phyloP scores from a whole-genome alignment of 2,113 vertebrate species.

The Hipposideros armiger region DNA sequence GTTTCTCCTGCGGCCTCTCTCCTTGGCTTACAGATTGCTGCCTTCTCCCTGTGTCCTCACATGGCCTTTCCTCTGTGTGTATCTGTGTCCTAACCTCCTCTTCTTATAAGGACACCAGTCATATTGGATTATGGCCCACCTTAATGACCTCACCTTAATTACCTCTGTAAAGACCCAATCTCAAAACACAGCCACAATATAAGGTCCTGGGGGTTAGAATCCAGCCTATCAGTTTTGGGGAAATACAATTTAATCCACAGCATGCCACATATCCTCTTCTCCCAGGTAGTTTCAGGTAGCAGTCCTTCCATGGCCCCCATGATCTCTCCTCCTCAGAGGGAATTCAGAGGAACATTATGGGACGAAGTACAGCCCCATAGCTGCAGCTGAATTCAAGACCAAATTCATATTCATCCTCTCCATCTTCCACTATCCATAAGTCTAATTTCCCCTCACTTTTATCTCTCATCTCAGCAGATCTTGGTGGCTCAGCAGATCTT shows the following conservation, averaged over 20 bases:
- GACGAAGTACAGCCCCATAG: neutral
- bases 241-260: neutral
- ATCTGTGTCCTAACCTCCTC: no score
- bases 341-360: neutral
- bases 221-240: neutral
- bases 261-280: neutral
- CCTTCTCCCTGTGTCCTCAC: no score
- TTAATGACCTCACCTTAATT: neutral
- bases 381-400: neutral
- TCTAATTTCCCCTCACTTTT: neutral
- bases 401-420: neutral
- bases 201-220: neutral
- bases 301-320: no score
- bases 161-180: neutral
- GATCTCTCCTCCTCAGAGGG: neutral
- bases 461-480: neutral
- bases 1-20: no score
- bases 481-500: no score
- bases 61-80: no score
- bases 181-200: neutral
- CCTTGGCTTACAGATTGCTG: no score
- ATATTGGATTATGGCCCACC: no score
- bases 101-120: no score
- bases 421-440: neutral
- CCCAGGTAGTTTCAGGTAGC: neutral